A percentile compares a stretch with the other conserved stretches of the same genome.
phyloP scores from a whole-genome alignment of 1,140 invertebrate genomes.

The Periplaneta americana region DNA sequence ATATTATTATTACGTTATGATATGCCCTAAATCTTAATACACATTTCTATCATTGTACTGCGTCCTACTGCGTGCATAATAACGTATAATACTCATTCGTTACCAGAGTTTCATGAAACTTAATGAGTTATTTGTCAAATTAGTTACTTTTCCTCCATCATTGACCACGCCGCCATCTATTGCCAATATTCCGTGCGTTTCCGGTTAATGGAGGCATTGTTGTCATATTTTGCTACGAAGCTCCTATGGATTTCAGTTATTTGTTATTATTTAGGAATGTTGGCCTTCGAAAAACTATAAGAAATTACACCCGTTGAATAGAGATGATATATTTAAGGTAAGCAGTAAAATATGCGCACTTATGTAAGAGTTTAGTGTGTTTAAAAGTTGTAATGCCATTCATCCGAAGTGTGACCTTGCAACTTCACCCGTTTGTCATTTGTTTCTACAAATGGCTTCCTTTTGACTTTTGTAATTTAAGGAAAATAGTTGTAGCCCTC shows the following conservation, averaged over 20 bases:
- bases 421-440: slow-evolving; percentile 19
- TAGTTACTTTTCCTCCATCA: neutral
- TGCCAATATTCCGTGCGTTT: neutral
- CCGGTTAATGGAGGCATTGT: slow-evolving; percentile 19
- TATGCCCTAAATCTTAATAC: neutral
- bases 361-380: neutral
- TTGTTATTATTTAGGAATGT: neutral
- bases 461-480: slow-evolving; percentile 10
- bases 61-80: too few relatives aligned
- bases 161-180: slow-evolving; percentile 1
- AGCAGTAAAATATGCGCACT: neutral
- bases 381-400: slow-evolving; percentile 7
- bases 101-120: neutral
- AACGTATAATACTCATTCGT: too few relatives aligned
- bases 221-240: slow-evolving; percentile 20
- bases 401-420: slow-evolving; percentile 19
- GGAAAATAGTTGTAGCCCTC: neutral
- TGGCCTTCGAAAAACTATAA: neutral
- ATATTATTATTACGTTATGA: neutral
- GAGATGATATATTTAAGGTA: neutral
- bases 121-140: too few relatives aligned
- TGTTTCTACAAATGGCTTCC: slow-evolving; percentile 18
- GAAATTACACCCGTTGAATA: neutral
- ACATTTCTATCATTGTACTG: too few relatives aligned
- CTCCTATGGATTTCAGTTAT: neutral